Evolutionary conservation across 2,113 vertebrate species (phyloP).

Genomic region (Sialia sialis): DNA sequence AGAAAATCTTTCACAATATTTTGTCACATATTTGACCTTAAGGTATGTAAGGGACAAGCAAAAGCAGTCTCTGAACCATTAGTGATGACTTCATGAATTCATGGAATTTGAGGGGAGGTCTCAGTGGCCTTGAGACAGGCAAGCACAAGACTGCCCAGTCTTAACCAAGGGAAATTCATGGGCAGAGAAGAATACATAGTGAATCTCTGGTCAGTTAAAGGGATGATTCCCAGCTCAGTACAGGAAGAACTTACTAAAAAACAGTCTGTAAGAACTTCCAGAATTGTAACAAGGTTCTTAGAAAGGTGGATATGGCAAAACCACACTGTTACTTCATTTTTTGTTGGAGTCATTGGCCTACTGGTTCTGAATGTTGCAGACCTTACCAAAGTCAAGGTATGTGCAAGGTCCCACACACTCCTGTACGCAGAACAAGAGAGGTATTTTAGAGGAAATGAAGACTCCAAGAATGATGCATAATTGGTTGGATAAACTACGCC

Average conservation of each 20-base stretch:
- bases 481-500: not conserved
- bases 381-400: not conserved
- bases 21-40: not conserved
- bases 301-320: not conserved
- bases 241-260: not conserved
- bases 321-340: not conserved
- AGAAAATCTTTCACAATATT: not conserved
- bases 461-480: not conserved
- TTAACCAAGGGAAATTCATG: not conserved
- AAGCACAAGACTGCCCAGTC: not conserved
- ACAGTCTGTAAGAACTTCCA: not conserved
- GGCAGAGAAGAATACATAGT: not conserved
- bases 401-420: not conserved
- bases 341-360: not conserved
- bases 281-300: not conserved
- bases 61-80: not conserved
- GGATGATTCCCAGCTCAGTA: not conserved
- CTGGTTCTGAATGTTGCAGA: not conserved
- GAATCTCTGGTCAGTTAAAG: not conserved
- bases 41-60: not conserved
- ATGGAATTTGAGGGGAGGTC: not conserved
- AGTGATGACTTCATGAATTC: not conserved
- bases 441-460: not conserved
- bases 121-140: not conserved
- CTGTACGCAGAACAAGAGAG: not conserved